Percentiles rank a stretch among this genome's conserved stretches.
These are phyloP conservation scores for Polymixis lichenea DNA, from an alignment of 2,888 invertebrate genomes.

Conservation along the genomic window DNA sequence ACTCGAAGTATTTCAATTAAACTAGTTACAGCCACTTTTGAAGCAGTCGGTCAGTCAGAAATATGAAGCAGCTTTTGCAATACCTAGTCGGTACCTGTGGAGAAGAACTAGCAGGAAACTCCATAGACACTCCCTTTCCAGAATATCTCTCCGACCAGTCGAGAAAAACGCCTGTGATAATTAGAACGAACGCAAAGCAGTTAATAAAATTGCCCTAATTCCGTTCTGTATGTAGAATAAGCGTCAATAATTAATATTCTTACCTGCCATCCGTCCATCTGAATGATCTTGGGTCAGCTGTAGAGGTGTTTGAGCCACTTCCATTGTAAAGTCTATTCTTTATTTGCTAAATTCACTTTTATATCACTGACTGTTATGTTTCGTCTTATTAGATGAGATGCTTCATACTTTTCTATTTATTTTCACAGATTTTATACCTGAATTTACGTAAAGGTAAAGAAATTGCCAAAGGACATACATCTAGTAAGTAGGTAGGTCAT, in stretches of 20 bases:
- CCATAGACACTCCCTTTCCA: neutral
- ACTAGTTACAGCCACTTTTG: neutral
- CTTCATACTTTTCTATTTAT: slow-evolving; percentile 29
- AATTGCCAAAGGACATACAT: slow-evolving; percentile 26
- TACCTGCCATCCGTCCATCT: slow-evolving; percentile 84
- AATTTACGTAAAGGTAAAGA: neutral
- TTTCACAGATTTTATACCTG: slow-evolving; percentile 9
- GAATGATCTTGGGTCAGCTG: slow-evolving; percentile 87
- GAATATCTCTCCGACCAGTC: neutral
- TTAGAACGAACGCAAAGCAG: too few species aligned
- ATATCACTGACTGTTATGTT: slow-evolving; percentile 22
- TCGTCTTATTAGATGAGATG: slow-evolving; percentile 2
- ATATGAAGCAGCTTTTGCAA: neutral
- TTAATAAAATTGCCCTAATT: too few species aligned
- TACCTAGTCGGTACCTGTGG: neutral
- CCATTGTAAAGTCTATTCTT: slow-evolving; percentile 76
- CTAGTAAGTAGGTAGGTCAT: neutral
- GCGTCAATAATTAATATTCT: slow-evolving; percentile 24
- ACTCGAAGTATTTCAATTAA: neutral
- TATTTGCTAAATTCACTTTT: slow-evolving; percentile 39
- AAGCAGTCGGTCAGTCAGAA: neutral
- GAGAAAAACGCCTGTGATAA: neutral
- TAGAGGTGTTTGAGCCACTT: slow-evolving; percentile 87
- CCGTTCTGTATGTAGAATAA: neutral
- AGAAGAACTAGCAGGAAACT: neutral